These are phyloP conservation scores for Zaprionus obscuricornis DNA, from an alignment of 2,888 invertebrate genomes.

Conservation along the genomic window DNA sequence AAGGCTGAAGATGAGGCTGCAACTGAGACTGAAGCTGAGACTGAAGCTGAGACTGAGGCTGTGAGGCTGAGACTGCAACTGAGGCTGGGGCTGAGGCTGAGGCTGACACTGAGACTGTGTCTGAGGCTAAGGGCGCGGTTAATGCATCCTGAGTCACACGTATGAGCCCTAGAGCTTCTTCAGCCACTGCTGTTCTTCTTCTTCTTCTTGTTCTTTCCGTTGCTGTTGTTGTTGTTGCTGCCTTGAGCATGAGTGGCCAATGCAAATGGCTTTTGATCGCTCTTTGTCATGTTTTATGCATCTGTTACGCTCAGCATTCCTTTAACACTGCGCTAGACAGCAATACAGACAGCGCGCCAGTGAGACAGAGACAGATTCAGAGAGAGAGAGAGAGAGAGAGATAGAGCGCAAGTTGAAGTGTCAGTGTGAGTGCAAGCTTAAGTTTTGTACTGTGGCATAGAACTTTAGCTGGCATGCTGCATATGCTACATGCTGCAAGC, in stretches of 20 bases:
- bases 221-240: no score
- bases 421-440: no score
- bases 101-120: not conserved
- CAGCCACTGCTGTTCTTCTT: not conserved
- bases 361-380: constrained; percentile 11
- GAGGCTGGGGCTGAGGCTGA: not conserved
- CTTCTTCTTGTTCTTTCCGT: not conserved
- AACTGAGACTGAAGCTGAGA: no score
- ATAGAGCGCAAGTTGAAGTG: no score
- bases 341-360: constrained; percentile 26
- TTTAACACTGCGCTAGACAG: constrained; percentile 28
- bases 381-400: constrained; percentile 3
- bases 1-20: no score
- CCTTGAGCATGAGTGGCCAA: no score
- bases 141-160: constrained; percentile 29
- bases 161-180: constrained; percentile 10
- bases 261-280: constrained; percentile 30
- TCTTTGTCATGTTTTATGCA: constrained; percentile 51
- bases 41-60: no score
- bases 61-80: no score
- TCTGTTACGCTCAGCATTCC: constrained; percentile 16
- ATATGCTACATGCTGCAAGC: no score
- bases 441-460: no score
- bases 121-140: not conserved
- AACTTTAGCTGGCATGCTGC: no score